Percentiles rank a stretch among this genome's conserved stretches.
Conservation (phyloP, 1,140 invertebrate species). For the Drosophila sproati region DNA sequence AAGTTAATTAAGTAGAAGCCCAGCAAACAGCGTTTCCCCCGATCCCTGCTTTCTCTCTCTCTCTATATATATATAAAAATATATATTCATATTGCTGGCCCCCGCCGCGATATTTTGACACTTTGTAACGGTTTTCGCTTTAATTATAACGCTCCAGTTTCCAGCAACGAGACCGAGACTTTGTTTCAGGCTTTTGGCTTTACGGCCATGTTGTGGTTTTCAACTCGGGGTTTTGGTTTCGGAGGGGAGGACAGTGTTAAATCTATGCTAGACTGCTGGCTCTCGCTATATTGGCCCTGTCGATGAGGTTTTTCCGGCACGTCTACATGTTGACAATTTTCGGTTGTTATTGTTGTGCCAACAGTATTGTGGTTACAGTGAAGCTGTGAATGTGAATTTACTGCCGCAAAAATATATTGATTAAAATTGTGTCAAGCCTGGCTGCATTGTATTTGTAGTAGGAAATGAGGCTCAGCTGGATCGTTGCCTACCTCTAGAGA, state of each 20-base stretch:
- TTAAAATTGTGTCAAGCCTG: background rate
- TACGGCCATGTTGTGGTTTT: conserved; percentile 26
- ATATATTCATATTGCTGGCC: conserved; percentile 8
- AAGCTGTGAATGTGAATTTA: background rate
- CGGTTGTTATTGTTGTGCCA: background rate
- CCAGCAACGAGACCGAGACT: background rate
- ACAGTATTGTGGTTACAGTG: conserved; percentile 3
- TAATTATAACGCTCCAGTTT: conserved; percentile 56
- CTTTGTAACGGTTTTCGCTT: conserved; percentile 51
- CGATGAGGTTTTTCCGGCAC: conserved; percentile 17
- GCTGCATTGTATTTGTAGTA: no score
- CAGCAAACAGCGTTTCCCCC: conserved; percentile 6
- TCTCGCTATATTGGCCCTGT: conserved; percentile 33
- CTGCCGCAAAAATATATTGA: background rate
- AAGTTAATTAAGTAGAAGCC: conserved; percentile 71
- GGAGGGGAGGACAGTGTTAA: background rate
- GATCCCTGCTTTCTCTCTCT: background rate
- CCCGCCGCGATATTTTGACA: conserved; percentile 59
- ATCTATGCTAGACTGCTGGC: conserved; percentile 10
- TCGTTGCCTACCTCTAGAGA: no score
- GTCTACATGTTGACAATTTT: conserved; percentile 20
- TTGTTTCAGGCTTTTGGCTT: conserved; percentile 7
- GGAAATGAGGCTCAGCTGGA: no score
- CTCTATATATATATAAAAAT: no score
- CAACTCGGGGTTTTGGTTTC: background rate